Evolutionary conservation across 2,797 vertebrate genomes (phyloP), one percentile per base, ranked within the genome.

Genomic region (Carcharodon carcharias): DNA sequence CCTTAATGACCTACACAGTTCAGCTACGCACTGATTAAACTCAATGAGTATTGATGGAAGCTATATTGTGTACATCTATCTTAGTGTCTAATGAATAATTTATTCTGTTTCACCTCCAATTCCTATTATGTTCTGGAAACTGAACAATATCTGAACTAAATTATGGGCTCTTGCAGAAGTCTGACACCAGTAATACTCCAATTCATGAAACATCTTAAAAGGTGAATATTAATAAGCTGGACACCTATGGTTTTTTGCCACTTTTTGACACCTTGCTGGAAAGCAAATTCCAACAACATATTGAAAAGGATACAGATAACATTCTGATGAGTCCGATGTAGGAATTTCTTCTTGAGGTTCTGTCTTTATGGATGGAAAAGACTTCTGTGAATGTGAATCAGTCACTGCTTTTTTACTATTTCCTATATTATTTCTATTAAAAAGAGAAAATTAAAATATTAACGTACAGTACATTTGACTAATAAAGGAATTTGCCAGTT

Each of bases 271-370:
- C 58, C n/a, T 63, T n/a, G 58, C 61, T 92, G 8, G 18, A 40
- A 61, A 91, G 28, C 31, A 92, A 92, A 16, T 31, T 23, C n/a
- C 80, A 40, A 40, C 61, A 40, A 63, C 12, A 65, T 65, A 40
- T 93, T 67, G 26, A 95, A 95, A 95, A 95, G 94, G 94, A 95
- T 95, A 95, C 94, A 31, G 50, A 95, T 77, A 71, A 31, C 31
- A 73, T 95, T 77, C 69, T 56, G 94, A 95, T 5, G 94, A 95
- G 0, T 95, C 45, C 71, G 69, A 18, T 35, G 45, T 35, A 35
- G 69, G 28, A 45, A 77, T 73, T 54, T 28, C 94, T 95, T 95
- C 94, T 50, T 95, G 67, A 73, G 69, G 50, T 95, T 95, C 94
- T 73, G 69, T 77, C 94, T 73, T 92, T 92, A 92, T 92, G 56